phyloP scores from a whole-genome alignment of 2,113 vertebrate species.

The Kryptolebias marmoratus region DNA sequence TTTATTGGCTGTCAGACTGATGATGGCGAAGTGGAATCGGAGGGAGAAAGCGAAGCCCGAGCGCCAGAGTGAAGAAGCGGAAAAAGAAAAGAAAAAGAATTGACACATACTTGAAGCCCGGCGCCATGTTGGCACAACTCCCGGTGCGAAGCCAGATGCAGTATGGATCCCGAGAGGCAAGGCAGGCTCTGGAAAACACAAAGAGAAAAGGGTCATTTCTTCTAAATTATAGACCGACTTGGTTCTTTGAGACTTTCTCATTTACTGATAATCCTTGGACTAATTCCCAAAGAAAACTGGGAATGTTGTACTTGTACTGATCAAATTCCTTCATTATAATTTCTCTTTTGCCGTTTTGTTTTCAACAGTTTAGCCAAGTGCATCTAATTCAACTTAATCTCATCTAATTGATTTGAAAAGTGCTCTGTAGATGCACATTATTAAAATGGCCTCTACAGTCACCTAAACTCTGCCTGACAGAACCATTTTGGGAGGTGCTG shows the following conservation, averaged over 20 bases:
- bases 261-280: no score
- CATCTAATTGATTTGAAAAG: not conserved
- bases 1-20: slow-evolving; percentile 18
- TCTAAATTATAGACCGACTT: not conserved
- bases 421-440: not conserved
- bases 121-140: slow-evolving; percentile 60
- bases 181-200: slow-evolving; percentile 52
- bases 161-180: slow-evolving; percentile 73
- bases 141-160: slow-evolving; percentile 72
- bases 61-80: not conserved
- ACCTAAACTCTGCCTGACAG: not conserved
- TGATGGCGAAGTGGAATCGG: slow-evolving; percentile 1
- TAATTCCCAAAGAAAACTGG: no score
- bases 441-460: not conserved
- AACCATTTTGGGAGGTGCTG: not conserved
- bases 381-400: not conserved
- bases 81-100: not conserved
- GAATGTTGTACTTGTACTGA: not conserved
- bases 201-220: not conserved
- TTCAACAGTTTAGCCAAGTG: not conserved
- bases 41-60: not conserved
- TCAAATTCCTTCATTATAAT: not conserved
- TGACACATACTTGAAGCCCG: slow-evolving; percentile 66
- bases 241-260: not conserved
- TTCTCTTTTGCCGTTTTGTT: no score